These are phyloP conservation scores for Molothrus aeneus DNA, from an alignment of 2,797 vertebrate species.

Conservation along the genomic window DNA sequence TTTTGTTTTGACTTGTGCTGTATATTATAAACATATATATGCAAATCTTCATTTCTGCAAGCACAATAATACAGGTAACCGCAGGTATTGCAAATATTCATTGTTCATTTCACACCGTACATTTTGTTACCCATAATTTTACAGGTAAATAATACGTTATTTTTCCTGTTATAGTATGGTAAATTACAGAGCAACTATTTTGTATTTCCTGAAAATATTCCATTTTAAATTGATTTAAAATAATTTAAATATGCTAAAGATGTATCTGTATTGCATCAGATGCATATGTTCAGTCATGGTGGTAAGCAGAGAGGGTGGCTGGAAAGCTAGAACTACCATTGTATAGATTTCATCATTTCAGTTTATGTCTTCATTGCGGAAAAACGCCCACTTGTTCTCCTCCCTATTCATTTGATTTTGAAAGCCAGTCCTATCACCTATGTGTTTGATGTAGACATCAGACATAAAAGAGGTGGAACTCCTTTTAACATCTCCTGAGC, in stretches of 20 bases:
- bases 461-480: conserved; percentile 24
- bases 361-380: conserved; percentile 59
- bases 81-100: conserved; percentile 56
- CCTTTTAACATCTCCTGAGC: conserved; percentile 35
- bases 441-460: conserved; percentile 64
- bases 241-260: neutral
- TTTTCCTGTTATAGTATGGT: neutral
- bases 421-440: conserved; percentile 43
- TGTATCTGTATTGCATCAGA: neutral
- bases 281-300: neutral
- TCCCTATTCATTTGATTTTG: conserved; percentile 63
- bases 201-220: neutral
- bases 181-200: neutral
- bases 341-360: conserved; percentile 40
- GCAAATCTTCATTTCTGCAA: conserved; percentile 34
- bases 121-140: conserved; percentile 1
- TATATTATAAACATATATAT: conserved; percentile 33
- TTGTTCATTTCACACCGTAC: neutral
- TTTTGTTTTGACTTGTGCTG: conserved; percentile 40
- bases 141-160: neutral
- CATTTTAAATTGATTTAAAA: neutral
- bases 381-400: conserved; percentile 54
- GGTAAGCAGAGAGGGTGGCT: conserved; percentile 9
- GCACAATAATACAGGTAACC: conserved; percentile 7
- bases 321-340: conserved; percentile 27